These are phyloP conservation scores for Mus pahari DNA, from an alignment of 2,113 vertebrate genomes.

Conservation along the genomic window DNA sequence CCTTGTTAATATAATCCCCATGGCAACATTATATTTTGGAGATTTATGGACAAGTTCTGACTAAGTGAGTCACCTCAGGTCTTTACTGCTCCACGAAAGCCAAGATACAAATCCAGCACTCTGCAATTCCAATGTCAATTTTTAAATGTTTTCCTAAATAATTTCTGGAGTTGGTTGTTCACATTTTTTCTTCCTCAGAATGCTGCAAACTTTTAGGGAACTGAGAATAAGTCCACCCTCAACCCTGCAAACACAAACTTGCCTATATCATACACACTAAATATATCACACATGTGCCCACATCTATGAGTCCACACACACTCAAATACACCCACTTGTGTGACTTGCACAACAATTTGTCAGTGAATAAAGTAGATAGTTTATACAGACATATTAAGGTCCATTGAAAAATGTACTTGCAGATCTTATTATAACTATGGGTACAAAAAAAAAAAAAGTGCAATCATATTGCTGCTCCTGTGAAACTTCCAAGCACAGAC, in stretches of 20 bases:
- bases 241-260: not conserved
- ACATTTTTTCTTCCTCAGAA: not conserved
- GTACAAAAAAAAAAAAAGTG: not conserved
- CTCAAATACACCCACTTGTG: not conserved
- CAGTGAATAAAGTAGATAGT: not conserved
- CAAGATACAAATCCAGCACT: not conserved
- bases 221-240: not conserved
- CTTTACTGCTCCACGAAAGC: not conserved
- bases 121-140: not conserved
- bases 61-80: not conserved
- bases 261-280: not conserved
- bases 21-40: not conserved
- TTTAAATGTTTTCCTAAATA: constrained; percentile 13
- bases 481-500: not conserved
- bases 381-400: not conserved
- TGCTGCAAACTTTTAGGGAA: not conserved
- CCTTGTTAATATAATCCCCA: not conserved
- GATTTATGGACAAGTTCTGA: not conserved
- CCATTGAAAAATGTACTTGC: not conserved
- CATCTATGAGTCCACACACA: not conserved
- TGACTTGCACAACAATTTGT: not conserved
- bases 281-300: not conserved
- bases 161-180: not conserved
- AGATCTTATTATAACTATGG: not conserved
- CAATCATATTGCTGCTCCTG: not conserved